These are phyloP conservation scores for Nothoprocta perdicaria DNA, from an alignment of 2,113 vertebrate species.

Conservation along the genomic window DNA sequence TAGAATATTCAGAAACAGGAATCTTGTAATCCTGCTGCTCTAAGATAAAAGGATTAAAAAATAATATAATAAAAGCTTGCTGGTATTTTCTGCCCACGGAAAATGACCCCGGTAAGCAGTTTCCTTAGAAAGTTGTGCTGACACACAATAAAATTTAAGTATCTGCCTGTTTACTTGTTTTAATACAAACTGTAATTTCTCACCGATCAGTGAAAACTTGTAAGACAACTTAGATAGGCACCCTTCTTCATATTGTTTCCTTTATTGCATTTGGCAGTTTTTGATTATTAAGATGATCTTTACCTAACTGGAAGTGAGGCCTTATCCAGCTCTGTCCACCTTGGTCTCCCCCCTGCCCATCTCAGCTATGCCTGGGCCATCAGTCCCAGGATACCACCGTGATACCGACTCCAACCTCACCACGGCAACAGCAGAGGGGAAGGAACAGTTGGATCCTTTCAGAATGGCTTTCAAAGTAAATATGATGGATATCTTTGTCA, in stretches of 20 bases:
- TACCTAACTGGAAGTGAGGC: not conserved
- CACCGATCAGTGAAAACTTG: not conserved
- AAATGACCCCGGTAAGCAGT: not conserved
- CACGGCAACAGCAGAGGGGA: not conserved
- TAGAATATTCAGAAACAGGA: not conserved
- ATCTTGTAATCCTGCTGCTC: not conserved
- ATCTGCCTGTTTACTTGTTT: not conserved
- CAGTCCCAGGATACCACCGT: not conserved
- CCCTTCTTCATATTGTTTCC: not conserved
- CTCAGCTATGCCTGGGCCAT: not conserved
- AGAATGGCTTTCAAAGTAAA: conserved; percentile 1
- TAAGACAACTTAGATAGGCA: not conserved
- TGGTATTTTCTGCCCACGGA: not conserved
- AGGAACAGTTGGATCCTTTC: not conserved
- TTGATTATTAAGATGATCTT: not conserved
- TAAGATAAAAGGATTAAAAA: not conserved
- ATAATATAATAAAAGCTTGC: not conserved
- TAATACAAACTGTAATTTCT: not conserved
- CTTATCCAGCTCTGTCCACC: not conserved
- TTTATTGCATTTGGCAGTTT: not conserved
- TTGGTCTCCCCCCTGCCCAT: too few species aligned
- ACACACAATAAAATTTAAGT: not conserved
- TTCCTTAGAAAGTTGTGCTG: not conserved
- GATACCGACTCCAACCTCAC: not conserved
- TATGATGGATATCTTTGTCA: conserved; percentile 51